Conservation (phyloP, 2,797 vertebrate species). For the Sebastes baramenuke region DNA sequence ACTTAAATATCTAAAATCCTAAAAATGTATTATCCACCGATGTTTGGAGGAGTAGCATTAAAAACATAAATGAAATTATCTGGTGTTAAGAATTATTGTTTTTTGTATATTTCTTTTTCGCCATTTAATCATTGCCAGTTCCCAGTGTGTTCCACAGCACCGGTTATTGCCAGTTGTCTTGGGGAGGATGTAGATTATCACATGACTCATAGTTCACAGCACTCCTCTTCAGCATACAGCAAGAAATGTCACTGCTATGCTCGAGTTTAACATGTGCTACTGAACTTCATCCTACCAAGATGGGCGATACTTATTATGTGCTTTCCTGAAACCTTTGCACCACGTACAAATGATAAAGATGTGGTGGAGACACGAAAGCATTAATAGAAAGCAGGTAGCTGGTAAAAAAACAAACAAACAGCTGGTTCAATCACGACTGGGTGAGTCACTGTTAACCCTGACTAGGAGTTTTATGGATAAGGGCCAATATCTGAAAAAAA, state of each 20-base stretch:
- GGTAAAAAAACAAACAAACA: background rate
- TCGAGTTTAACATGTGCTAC: background rate
- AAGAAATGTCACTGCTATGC: background rate
- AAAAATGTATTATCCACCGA: background rate
- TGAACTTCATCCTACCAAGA: background rate
- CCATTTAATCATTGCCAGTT: background rate
- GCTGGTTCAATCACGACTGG: constrained; percentile 19
- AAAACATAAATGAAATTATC: constrained; percentile 24
- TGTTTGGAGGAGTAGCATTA: background rate
- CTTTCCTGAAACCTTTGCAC: background rate
- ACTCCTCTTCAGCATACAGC: background rate
- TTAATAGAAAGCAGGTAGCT: background rate
- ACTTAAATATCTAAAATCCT: constrained; percentile 27
- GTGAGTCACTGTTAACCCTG: constrained; percentile 17
- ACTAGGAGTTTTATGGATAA: constrained; percentile 16
- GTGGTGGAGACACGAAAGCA: background rate
- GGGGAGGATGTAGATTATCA: background rate
- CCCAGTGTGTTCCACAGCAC: background rate
- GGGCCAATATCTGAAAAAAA: background rate
- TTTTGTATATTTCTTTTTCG: background rate
- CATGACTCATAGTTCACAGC: background rate
- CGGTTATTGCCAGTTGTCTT: background rate
- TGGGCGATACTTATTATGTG: background rate
- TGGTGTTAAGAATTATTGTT: background rate
- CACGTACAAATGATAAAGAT: background rate